Conservation (phyloP, 2,888 invertebrate genomes). For the Acronicta psi region DNA sequence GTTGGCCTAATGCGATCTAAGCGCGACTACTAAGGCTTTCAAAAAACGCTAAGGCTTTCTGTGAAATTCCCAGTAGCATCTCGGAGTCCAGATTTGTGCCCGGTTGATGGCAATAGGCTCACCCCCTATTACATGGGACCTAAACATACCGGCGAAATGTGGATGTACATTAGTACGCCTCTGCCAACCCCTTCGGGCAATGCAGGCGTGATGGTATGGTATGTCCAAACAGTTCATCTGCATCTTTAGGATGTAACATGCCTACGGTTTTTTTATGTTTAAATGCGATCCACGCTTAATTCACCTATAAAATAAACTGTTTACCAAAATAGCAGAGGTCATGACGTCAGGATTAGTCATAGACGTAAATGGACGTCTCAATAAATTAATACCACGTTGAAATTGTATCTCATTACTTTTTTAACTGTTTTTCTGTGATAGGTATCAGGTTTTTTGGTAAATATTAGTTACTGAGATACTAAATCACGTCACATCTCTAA, state of each 20-base stretch:
- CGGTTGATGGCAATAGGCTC: no score
- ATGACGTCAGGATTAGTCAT: conserved; percentile 27
- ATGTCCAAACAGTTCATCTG: no score
- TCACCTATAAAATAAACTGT: conserved; percentile 29
- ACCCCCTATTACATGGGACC: no score
- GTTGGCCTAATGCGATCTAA: no score
- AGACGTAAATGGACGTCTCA: not conserved
- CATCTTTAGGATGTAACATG: conserved; percentile 4
- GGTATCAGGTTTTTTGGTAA: not conserved
- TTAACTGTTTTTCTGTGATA: not conserved
- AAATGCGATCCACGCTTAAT: conserved; percentile 17
- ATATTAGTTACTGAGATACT: not conserved
- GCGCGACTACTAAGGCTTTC: no score
- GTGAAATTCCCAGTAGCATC: no score
- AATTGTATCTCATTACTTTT: not conserved
- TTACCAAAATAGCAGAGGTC: conserved; percentile 29
- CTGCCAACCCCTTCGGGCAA: no score
- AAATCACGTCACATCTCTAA: not conserved
- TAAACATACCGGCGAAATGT: no score
- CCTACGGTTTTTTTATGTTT: conserved; percentile 19
- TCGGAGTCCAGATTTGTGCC: no score
- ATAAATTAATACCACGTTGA: not conserved
- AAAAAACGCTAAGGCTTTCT: no score
- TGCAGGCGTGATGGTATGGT: no score
- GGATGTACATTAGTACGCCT: no score